phyloP scores from a whole-genome alignment of 2,888 invertebrate genomes.

The Argynnis bischoffii region DNA sequence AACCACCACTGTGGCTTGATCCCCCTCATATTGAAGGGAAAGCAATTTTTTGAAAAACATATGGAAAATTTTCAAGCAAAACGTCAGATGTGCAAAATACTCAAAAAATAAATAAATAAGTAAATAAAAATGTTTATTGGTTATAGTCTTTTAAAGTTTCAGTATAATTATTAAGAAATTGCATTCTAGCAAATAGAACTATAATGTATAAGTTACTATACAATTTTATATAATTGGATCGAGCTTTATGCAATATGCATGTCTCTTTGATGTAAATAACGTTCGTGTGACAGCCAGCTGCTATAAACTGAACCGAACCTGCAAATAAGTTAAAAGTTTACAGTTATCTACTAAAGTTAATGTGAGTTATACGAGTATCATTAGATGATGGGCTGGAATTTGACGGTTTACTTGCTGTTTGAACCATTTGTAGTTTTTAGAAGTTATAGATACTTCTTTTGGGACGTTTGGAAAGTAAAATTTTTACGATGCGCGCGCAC shows the following conservation, averaged over 20 bases:
- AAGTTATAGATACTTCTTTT: too few species aligned
- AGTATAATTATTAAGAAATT: too few species aligned
- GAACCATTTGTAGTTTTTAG: too few species aligned
- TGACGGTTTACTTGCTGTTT: neutral
- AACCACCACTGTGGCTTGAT: too few species aligned
- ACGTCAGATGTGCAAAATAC: too few species aligned
- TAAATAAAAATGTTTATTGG: too few species aligned
- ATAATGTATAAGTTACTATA: neutral
- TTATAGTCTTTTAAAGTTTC: too few species aligned
- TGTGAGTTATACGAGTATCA: neutral
- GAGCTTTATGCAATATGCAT: constrained; percentile 18
- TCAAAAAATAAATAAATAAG: too few species aligned
- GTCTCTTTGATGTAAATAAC: constrained; percentile 15
- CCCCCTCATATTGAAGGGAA: too few species aligned
- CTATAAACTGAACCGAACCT: constrained; percentile 14
- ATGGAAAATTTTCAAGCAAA: neutral
- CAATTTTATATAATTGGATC: constrained; percentile 20
- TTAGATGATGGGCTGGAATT: neutral
- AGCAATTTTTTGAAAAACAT: neutral
- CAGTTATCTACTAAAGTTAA: constrained; percentile 11
- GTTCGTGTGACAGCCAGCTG: constrained; percentile 12
- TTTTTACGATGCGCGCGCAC: too few species aligned
- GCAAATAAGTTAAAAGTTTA: constrained; percentile 16
- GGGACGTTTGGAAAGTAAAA: too few species aligned
- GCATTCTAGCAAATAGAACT: neutral